These are phyloP conservation scores for Cotesia glomerata DNA, from an alignment of 1,140 invertebrate genomes.

Conservation along the genomic window DNA sequence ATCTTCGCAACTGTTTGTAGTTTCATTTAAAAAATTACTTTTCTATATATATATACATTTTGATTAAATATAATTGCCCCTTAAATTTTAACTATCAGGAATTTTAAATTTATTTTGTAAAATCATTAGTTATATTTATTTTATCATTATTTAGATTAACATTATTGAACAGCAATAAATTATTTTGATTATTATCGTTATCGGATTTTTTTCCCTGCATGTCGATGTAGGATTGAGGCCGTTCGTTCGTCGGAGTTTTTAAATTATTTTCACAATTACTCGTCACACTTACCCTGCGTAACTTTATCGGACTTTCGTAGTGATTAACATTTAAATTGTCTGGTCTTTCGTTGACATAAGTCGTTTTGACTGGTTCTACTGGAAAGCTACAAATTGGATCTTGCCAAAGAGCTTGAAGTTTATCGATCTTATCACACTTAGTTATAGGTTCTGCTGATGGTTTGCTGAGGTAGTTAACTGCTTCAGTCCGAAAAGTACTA, in stretches of 20 bases:
- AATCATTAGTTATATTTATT: constrained; percentile 20
- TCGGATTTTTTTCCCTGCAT: constrained; percentile 53
- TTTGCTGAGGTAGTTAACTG: constrained; percentile 56
- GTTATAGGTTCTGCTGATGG: constrained; percentile 49
- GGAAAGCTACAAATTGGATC: constrained; percentile 43
- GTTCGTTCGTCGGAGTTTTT: constrained; percentile 52
- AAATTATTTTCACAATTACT: constrained; percentile 57
- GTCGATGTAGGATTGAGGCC: constrained; percentile 62
- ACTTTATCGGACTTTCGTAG: constrained; percentile 64
- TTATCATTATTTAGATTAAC: constrained; percentile 25
- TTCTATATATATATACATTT: too few relatives aligned
- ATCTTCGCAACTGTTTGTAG: too few relatives aligned
- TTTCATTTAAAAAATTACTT: background rate
- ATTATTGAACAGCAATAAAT: constrained; percentile 48
- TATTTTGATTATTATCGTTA: constrained; percentile 22
- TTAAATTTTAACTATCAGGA: too few relatives aligned
- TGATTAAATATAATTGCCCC: too few relatives aligned
- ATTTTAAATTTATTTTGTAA: constrained; percentile 14
- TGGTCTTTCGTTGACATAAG: constrained; percentile 53
- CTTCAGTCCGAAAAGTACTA: constrained; percentile 39
- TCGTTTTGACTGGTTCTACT: constrained; percentile 39
- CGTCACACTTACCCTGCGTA: constrained; percentile 48
- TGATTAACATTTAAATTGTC: constrained; percentile 47
- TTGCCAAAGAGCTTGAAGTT: constrained; percentile 56
- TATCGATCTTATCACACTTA: constrained; percentile 61